phyloP scores from a whole-genome alignment of 2,797 vertebrate genomes.

The Cossypha heuglini region DNA sequence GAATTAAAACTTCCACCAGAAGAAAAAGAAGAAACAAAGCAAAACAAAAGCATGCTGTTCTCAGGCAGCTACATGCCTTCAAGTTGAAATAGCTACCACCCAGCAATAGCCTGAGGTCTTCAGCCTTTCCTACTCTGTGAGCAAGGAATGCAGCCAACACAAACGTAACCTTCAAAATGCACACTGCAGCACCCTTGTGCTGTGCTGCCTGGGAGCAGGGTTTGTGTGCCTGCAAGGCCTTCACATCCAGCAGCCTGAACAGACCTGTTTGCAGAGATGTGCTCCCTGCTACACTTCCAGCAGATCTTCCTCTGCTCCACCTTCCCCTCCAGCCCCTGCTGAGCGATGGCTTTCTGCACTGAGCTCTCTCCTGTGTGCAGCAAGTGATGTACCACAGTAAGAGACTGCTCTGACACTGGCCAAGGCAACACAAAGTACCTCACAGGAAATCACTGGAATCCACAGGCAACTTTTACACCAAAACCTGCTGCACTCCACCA shows the following conservation, averaged over 20 bases:
- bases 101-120: conserved; percentile 47
- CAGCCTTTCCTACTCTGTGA: conserved; percentile 32
- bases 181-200: not conserved
- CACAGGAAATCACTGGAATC: not conserved
- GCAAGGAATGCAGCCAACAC: conserved; percentile 35
- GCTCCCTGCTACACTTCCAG: not conserved
- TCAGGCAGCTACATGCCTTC: conserved; percentile 51
- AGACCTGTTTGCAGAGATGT: not conserved
- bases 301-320: conserved; percentile 1
- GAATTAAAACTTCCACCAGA: conserved; percentile 50
- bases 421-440: not conserved
- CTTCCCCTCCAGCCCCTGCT: conserved; percentile 4
- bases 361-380: not conserved
- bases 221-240: conserved; percentile 20
- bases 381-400: not conserved
- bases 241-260: conserved; percentile 10
- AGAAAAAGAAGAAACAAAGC: not conserved
- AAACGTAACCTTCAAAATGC: conserved; percentile 34
- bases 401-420: not conserved
- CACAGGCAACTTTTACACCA: not conserved
- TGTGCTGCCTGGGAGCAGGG: not conserved
- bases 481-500: not conserved
- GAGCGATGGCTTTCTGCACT: not conserved
- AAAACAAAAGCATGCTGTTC: conserved; percentile 42
- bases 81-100: conserved; percentile 57